Percentiles rank a stretch among this genome's conserved stretches.
Evolutionary conservation across 2,797 vertebrate species (phyloP).

Genomic region (Manis crassicaudata): DNA sequence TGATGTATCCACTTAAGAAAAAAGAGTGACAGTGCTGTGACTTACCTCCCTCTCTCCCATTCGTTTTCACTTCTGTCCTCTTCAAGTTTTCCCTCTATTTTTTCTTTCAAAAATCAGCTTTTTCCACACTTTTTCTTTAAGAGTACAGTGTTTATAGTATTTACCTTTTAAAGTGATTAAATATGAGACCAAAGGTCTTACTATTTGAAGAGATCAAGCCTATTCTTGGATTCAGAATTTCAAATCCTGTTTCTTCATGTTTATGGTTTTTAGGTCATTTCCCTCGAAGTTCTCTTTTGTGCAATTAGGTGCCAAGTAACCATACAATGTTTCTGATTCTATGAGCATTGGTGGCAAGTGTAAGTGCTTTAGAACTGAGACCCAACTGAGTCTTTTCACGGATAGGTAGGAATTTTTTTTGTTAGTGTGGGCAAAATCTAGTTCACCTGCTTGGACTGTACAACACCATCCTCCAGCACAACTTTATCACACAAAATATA

Average conservation of each 20-base stretch:
- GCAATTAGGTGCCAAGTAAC: conserved; percentile 12
- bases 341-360: not conserved
- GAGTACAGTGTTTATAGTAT: not conserved
- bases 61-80: not conserved
- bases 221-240: conserved; percentile 24
- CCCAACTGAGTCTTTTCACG: not conserved
- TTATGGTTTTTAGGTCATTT: conserved; percentile 37
- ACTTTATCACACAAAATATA: conserved; percentile 17
- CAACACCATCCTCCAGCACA: not conserved
- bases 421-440: conserved; percentile 20
- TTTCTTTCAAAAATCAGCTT: not conserved
- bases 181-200: not conserved
- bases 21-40: not conserved
- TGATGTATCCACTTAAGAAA: not conserved
- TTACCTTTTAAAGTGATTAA: conserved; percentile 24
- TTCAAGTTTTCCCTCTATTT: not conserved
- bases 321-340: not conserved
- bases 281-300: conserved; percentile 10
- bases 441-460: conserved; percentile 12
- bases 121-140: conserved; percentile 6
- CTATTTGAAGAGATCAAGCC: not conserved
- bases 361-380: conserved; percentile 14
- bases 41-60: not conserved
- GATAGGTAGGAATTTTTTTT: not conserved
- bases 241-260: conserved; percentile 14